These are phyloP conservation scores for Chironomus riparius DNA, from an alignment of 2,888 invertebrate genomes.

Conservation along the genomic window DNA sequence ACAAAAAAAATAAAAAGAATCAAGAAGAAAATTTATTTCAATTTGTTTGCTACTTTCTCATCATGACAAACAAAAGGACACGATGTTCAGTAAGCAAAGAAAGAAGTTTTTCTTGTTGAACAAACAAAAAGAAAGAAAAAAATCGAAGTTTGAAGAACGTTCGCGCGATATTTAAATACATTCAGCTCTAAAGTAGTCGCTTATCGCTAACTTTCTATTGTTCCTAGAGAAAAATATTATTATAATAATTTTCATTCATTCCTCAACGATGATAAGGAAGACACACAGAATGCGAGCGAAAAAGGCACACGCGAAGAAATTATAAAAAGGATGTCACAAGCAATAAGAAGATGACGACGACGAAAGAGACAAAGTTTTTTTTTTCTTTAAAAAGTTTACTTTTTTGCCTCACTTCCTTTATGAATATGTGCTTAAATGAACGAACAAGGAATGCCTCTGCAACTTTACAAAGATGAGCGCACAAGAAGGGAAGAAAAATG, in stretches of 20 bases:
- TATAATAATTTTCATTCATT: not conserved
- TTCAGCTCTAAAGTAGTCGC: not conserved
- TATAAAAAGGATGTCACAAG: not conserved
- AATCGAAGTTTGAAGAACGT: no score
- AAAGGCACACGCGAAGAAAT: not conserved
- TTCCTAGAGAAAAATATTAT: not conserved
- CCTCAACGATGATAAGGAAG: not conserved
- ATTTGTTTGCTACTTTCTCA: no score
- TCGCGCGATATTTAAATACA: not conserved
- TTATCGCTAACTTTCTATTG: not conserved
- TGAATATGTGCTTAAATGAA: no score
- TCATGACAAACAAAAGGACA: no score
- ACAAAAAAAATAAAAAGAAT: no score
- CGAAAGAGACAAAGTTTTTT: not conserved
- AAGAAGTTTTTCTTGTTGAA: not conserved
- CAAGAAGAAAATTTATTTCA: no score
- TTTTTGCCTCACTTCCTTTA: no score
- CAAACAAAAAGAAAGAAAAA: not conserved
- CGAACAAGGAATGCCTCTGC: not conserved
- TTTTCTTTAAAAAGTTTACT: not conserved
- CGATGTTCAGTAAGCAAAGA: no score
- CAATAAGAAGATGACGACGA: no score
- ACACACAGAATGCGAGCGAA: not conserved
- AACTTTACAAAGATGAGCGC: not conserved
- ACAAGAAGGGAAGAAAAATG: not conserved